phyloP scores from a whole-genome alignment of 2,113 vertebrate species.

The Rhizomys pruinosus region DNA sequence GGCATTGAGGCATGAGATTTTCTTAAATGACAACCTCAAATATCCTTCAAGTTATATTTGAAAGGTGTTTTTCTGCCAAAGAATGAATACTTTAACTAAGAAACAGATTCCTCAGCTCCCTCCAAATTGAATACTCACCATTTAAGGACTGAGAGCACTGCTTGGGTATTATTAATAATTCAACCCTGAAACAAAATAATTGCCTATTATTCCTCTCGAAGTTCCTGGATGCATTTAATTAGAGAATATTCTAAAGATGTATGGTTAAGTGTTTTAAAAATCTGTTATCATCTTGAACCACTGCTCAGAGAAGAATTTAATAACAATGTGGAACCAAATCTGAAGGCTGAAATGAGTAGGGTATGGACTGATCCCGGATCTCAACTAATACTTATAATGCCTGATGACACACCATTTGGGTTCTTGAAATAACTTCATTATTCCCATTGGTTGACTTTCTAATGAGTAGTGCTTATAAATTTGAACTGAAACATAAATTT shows the following conservation, averaged over 20 bases:
- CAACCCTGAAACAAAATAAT: constrained; percentile 76
- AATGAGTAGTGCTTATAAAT: constrained; percentile 55
- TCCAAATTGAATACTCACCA: constrained; percentile 34
- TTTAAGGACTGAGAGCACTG: constrained; percentile 47
- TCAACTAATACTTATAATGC: constrained; percentile 59
- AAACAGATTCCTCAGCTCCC: constrained; percentile 55
- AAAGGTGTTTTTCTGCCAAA: constrained; percentile 61
- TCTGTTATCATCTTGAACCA: constrained; percentile 24
- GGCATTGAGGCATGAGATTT: constrained; percentile 28
- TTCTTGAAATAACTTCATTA: constrained; percentile 52
- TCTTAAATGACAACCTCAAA: constrained; percentile 52
- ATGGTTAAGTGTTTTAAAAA: constrained; percentile 62
- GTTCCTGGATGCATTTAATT: constrained; percentile 61
- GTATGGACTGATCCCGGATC: constrained; percentile 38
- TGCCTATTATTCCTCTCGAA: constrained; percentile 67
- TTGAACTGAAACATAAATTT: constrained; percentile 62
- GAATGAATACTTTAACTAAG: constrained; percentile 64
- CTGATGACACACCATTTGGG: constrained; percentile 57
- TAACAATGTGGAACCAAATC: constrained; percentile 35
- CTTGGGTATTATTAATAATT: constrained; percentile 73
- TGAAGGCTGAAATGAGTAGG: constrained; percentile 61
- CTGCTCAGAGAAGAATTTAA: constrained; percentile 22
- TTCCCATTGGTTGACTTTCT: constrained; percentile 53
- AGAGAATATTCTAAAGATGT: constrained; percentile 36
- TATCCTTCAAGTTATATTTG: constrained; percentile 45